These are phyloP conservation scores for Stegostoma tigrinum DNA, from an alignment of 2,113 vertebrate species.

Conservation along the genomic window DNA sequence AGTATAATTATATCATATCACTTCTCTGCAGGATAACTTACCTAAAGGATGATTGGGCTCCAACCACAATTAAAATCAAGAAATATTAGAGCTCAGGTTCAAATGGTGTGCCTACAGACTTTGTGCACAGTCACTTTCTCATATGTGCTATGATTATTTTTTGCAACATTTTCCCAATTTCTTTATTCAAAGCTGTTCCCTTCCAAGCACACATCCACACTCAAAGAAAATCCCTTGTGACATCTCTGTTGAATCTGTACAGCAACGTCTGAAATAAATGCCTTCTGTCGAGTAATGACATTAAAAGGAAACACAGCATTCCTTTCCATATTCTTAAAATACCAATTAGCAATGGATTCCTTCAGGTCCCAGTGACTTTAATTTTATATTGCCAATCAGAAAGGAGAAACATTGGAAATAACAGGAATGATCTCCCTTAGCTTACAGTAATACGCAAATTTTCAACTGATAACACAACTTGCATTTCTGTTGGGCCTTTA, in stretches of 20 bases:
- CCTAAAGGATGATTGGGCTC: not conserved
- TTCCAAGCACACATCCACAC: not conserved
- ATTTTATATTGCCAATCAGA: not conserved
- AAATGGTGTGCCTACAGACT: no score
- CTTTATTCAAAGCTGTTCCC: not conserved
- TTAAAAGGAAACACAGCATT: not conserved
- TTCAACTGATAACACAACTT: not conserved
- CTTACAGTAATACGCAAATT: not conserved
- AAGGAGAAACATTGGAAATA: not conserved
- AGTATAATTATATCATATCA: conserved; percentile 8
- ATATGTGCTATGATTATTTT: not conserved
- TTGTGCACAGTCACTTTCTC: not conserved
- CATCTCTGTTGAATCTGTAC: not conserved
- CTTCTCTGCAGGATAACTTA: not conserved
- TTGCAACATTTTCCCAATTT: not conserved
- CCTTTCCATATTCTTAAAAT: not conserved
- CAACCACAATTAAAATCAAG: not conserved
- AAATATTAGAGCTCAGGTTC: not conserved
- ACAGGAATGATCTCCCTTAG: not conserved
- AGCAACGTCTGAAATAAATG: not conserved
- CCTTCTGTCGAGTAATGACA: not conserved
- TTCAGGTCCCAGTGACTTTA: not conserved
- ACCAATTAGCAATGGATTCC: not conserved
- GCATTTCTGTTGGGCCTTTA: not conserved
- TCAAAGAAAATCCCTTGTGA: not conserved